A percentile compares a stretch with the other conserved stretches of the same genome.
phyloP scores from a whole-genome alignment of 2,888 invertebrate genomes.

The Pogonocherus hispidulus region DNA sequence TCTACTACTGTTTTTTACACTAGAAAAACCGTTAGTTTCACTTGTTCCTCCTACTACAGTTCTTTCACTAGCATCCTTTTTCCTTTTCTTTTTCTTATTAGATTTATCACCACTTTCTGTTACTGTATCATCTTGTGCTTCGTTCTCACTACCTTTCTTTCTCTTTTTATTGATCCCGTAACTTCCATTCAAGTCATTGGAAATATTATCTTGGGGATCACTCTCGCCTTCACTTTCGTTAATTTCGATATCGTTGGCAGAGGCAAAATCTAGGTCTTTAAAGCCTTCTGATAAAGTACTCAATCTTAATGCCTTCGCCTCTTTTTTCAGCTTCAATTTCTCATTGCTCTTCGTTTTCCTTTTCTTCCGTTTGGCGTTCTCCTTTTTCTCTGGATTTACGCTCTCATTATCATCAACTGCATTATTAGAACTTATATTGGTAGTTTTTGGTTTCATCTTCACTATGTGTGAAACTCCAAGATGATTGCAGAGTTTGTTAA shows the following conservation, averaged over 20 bases:
- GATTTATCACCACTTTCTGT: neutral
- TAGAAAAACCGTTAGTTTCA: neutral
- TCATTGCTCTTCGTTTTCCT: constrained; percentile 65
- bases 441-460: constrained; percentile 54
- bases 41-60: no score
- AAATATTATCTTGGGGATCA: neutral
- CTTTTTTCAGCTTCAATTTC: constrained; percentile 69
- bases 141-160: constrained; percentile 5
- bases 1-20: neutral
- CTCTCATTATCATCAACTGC: constrained; percentile 47
- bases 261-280: constrained; percentile 37
- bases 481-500: constrained; percentile 67
- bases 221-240: constrained; percentile 21
- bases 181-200: neutral
- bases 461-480: constrained; percentile 65
- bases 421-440: constrained; percentile 52
- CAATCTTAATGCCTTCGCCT: constrained; percentile 67
- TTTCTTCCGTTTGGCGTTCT: constrained; percentile 48
- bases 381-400: constrained; percentile 47
- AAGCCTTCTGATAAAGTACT: constrained; percentile 69
- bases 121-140: no score
- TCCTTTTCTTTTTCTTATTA: neutral
- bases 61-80: constrained; percentile 4
- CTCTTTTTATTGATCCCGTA: constrained; percentile 9
- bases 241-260: constrained; percentile 24